A percentile compares a stretch with the other conserved stretches of the same genome.
These are phyloP conservation scores for Myripristis murdjan DNA, from an alignment of 2,797 vertebrate genomes.

Conservation along the genomic window DNA sequence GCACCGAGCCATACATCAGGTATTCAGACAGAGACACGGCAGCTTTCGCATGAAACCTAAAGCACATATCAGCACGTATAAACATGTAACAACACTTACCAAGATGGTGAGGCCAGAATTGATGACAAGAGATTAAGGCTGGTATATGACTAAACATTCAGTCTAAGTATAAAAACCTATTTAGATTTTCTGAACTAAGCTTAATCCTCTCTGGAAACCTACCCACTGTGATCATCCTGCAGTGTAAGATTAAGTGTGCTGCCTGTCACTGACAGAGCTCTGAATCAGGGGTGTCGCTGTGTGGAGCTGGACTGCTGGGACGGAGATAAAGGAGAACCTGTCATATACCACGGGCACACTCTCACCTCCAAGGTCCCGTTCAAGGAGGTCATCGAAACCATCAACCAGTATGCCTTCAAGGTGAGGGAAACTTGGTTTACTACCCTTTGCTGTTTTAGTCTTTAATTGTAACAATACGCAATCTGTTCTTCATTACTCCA, in stretches of 20 bases:
- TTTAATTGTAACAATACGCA: conserved; percentile 4
- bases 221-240: background rate
- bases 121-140: background rate
- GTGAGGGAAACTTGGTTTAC: conserved; percentile 73
- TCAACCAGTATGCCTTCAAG: conserved; percentile 93
- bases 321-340: conserved; percentile 90
- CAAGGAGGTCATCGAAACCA: conserved; percentile 90
- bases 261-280: conserved; percentile 83
- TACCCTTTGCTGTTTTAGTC: background rate
- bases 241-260: conserved; percentile 1
- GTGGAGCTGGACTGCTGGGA: conserved; percentile 99
- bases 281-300: conserved; percentile 93
- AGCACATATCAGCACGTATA: background rate
- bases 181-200: background rate
- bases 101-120: background rate
- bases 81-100: background rate
- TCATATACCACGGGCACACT: conserved; percentile 95
- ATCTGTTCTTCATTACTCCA: background rate
- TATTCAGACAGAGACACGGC: no score
- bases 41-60: no score
- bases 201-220: background rate
- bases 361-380: conserved; percentile 97
- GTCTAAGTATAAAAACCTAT: background rate
- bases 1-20: conserved; percentile 91
- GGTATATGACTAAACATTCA: background rate